These are phyloP conservation scores for Drosophila prosaltans DNA, from an alignment of 1,140 invertebrate genomes.

Conservation along the genomic window DNA sequence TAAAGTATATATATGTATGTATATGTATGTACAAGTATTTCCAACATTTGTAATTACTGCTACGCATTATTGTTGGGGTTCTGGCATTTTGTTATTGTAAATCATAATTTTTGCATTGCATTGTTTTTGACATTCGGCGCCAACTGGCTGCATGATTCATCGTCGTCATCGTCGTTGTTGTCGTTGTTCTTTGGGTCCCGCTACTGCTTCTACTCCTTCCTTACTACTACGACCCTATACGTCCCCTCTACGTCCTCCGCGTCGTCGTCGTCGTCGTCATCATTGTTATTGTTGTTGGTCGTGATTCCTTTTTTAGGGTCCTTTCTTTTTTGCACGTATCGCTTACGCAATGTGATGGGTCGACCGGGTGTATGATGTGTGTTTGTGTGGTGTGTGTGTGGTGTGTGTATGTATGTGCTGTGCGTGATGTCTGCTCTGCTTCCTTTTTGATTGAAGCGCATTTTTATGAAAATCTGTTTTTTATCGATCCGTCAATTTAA, in stretches of 20 bases:
- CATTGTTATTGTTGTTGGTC: constrained; percentile 11
- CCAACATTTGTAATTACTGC: constrained; percentile 62
- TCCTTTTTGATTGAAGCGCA: constrained; percentile 63
- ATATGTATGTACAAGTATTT: constrained; percentile 51
- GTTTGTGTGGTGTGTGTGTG: background rate
- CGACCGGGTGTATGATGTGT: constrained; percentile 12
- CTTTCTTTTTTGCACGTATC: constrained; percentile 48
- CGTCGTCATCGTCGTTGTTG: constrained; percentile 49
- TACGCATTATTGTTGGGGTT: constrained; percentile 45
- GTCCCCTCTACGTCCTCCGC: background rate
- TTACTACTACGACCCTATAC: too few relatives aligned
- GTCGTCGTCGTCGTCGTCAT: constrained; percentile 24
- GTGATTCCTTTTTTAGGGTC: constrained; percentile 20
- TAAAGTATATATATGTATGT: background rate
- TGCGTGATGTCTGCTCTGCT: constrained; percentile 21
- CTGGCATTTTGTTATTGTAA: constrained; percentile 49
- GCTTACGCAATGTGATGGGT: constrained; percentile 66
- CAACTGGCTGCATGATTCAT: constrained; percentile 78
- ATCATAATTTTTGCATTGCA: constrained; percentile 69
- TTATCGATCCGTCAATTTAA: constrained; percentile 75
- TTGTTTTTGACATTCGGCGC: constrained; percentile 77
- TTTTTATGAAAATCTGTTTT: constrained; percentile 78
- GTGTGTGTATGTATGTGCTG: background rate
- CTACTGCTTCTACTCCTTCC: too few relatives aligned
- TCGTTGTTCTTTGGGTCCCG: constrained; percentile 17